Base-by-base conservation (phyloP, 2,113 vertebrate genomes). In the Columbina picui region DNA sequence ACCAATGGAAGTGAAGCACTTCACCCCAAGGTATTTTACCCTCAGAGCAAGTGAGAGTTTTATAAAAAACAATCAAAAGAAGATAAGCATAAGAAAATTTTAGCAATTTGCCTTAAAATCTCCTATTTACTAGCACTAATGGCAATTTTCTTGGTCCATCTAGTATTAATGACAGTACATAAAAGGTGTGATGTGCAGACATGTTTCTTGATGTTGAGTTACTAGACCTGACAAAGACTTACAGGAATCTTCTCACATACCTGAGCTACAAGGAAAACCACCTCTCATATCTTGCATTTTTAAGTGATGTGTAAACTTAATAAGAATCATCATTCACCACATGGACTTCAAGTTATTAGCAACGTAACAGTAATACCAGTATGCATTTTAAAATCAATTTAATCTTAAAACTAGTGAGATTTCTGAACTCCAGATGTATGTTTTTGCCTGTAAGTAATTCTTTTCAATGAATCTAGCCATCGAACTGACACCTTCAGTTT, bases 271-370 rank as follows among this genome's bases (percentile, higher is more conserved):
- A 53, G 25, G 7, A 53, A 76, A 45, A 29, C 12, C 34, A 19
- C 7, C 11, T 45, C n/a, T 22, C 36, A 22, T 27, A 56, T 2
- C 25, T 67, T 60, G 6, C 20, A 43, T 38, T 69, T 84, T 59
- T 7, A 59, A 71, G 11, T 17, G 2, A 70, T 2, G 4, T 32
- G 25, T 36, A 77, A 32, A 50, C 45, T 43, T 61, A 30, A 36
- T 6, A 84, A 39, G 2, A 3, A 17, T 3, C 1, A 3, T 50
- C 63, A 21, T 45, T 45, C 25, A 47, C 6, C 6, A 34, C 0
- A 2, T 7, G 2, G 13, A 57, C 22, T 14, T 74, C 0, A 73
- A 47, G 8, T 10, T 63, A 81, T 93, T 45, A 32, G 25, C 19
- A 90, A 36, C 3, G 1, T 36, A 63, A 61, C 7, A 45, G 5